Base-by-base conservation (phyloP, 2,113 vertebrate species). In the Psilopsiagon aymara region DNA sequence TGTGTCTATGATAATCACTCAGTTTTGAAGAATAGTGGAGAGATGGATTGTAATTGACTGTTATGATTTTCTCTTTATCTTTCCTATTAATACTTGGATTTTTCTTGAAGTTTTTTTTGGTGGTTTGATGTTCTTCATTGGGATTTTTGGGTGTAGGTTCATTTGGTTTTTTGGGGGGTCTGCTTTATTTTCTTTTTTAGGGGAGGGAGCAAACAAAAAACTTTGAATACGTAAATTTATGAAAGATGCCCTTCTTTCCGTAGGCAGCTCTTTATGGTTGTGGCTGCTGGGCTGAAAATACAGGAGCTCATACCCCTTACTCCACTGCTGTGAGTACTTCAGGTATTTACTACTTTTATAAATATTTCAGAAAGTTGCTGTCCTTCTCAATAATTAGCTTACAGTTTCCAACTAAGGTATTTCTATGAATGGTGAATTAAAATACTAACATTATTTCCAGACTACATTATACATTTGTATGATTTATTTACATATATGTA, bases 241-340 rank as follows among this genome's bases (percentile, higher is more conserved):
- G 31, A 68, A 31, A 75, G 15, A 4, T 92, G 23, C 74, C 21
- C 33, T 93, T 85, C 46, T 97, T 86, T 97, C 80, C 82, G 47
- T 90, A 99, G 99, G 99, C 99, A 97, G 99, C 99, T 98, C 99
- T 99, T 97, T 99, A 99, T 96, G 99, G 99, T 96, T 99, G 99
- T 98, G 99, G 99, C 95, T 99, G 99, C 98, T 99, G 99, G 99
- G 99, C 99, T 98, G 99, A 99, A 98, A 99, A 99, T 88, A 98
- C 98, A 91, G 98, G 98, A 98, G 98, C 98, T 95, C 98, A 98
- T 95, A 99, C 98, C 87, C 98, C 99, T 97, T 99, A 99, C 95
- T 99, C 99, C 93, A 99, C 99, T 98, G 99, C 99, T 98, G 99
- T 99, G 98, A 99, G 99, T 99, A 99, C 99, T 98, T 99, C 99